Conservation (phyloP, 2,113 vertebrate species). For the Deroptyus accipitrinus region DNA sequence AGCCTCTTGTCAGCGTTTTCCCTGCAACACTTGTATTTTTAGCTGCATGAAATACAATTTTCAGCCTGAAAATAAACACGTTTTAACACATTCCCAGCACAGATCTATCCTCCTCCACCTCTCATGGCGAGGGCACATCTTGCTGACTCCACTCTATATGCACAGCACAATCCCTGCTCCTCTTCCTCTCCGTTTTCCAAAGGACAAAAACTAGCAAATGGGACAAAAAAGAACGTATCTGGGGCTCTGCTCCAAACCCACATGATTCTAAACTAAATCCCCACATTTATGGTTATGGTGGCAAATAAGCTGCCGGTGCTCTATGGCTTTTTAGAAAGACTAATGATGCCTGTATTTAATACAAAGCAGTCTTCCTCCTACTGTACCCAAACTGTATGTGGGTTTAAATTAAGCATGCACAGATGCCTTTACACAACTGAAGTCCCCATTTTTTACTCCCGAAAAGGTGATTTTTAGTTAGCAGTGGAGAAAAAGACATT, state of each 20-base stretch:
- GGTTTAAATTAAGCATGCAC: neutral
- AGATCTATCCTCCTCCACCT: conserved; percentile 2
- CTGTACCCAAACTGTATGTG: neutral
- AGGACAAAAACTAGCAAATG: neutral
- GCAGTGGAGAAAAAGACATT: neutral
- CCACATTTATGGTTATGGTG: neutral
- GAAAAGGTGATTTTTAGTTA: neutral
- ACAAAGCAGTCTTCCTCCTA: neutral
- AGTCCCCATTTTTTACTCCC: neutral
- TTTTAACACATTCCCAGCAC: conserved; percentile 1
- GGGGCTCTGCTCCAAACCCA: neutral
- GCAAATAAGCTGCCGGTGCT: neutral
- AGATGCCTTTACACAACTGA: neutral
- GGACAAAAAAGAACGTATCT: neutral
- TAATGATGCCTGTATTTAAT: neutral
- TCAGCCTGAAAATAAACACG: conserved; percentile 13
- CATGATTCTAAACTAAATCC: neutral
- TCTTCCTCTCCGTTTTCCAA: neutral
- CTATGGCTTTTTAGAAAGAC: neutral
- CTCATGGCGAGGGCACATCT: neutral
- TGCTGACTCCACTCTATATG: neutral
- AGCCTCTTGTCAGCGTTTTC: conserved; percentile 29
- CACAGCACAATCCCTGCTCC: neutral
- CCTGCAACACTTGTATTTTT: neutral
- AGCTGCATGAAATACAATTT: conserved; percentile 8